Percentiles rank a stretch among this genome's conserved stretches.
Evolutionary conservation across 2,113 vertebrate genomes (phyloP).

Genomic region (Tyrannus savana): DNA sequence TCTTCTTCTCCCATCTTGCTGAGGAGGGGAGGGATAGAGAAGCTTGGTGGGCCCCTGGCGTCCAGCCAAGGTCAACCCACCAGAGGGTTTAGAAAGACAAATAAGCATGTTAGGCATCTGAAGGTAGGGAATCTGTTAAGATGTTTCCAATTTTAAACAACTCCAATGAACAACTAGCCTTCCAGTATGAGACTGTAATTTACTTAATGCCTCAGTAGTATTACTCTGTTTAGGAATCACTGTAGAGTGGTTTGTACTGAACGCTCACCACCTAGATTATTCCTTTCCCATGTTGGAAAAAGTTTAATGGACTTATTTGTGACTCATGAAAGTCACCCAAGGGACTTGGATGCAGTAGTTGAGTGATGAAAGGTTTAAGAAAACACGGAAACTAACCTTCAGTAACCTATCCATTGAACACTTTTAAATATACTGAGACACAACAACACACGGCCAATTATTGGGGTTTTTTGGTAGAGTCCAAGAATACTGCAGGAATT

Average conservation of each 20-base stretch:
- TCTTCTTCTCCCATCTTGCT: neutral
- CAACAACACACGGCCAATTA: neutral
- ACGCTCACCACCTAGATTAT: neutral
- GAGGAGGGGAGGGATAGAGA: neutral
- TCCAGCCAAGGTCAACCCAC: neutral
- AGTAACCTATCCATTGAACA: neutral
- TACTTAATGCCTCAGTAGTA: neutral
- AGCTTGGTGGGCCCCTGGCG: neutral
- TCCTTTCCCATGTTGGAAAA: slow-evolving; percentile 13
- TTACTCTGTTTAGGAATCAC: neutral
- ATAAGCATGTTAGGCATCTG: neutral
- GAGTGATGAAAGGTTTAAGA: slow-evolving; percentile 31
- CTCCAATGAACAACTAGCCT: neutral
- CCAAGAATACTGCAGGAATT: neutral
- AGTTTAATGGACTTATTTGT: slow-evolving; percentile 30
- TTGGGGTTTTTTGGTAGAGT: neutral
- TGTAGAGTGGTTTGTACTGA: neutral
- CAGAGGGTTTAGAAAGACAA: neutral
- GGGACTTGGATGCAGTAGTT: neutral
- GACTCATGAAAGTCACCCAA: slow-evolving; percentile 45
- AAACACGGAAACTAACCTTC: slow-evolving; percentile 33
- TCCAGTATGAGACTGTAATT: neutral
- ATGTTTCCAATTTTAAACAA: neutral
- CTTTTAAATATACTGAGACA: neutral
- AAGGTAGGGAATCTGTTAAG: neutral